Evolutionary conservation across 1,140 invertebrate species (phyloP), one percentile per base, ranked within the genome.

Genomic region (Calephelis nemesis): DNA sequence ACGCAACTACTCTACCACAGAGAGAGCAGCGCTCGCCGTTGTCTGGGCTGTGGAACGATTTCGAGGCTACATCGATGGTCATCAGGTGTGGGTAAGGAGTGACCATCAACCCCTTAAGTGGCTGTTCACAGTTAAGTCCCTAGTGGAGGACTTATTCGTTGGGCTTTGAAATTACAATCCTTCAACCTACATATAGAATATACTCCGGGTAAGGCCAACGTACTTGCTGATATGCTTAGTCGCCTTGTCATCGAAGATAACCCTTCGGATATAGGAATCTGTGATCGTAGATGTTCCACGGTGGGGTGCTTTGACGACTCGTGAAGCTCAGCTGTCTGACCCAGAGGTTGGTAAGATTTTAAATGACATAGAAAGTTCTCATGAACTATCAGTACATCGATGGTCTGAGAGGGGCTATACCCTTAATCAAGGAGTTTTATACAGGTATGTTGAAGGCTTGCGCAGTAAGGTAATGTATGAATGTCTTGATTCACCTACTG

Each of bases 51-150:
- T 71, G 12, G 39, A 47, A 42, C 66, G 66, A 12, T 67, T 89
- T 79, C 76, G 86, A 83, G 0, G 75, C 92, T 4, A 74, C 84
- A 9, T 65, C 7, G 68, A 70, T 1, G 68, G 47, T 77, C 84
- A 50, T 8, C 70, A 73, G 85, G 93, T 76, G 85, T 78, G 19
- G 0, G 75, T 92, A 0, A 67, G 68, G 5, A 79, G 67, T 10
- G 80, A 86, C 68, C 92, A 93, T 64, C 88, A 92, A 63, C 90
- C 93, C 0, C 67, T 94, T 15, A 75, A 74, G 30, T 94, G 90
- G 88, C 74, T 94, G 0, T 70, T 85, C 9, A 74, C 80, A 0
- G 71, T 92, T 1, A 92, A 87, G 62, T 76, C 91, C 19, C 84
- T 0, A 83, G 69, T 5, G 85, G 81, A n/a, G 52, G 82, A 4